Evolutionary conservation across 2,797 vertebrate species (phyloP), one percentile per base, ranked within the genome.

Genomic region (Hemitrygon akajei): DNA sequence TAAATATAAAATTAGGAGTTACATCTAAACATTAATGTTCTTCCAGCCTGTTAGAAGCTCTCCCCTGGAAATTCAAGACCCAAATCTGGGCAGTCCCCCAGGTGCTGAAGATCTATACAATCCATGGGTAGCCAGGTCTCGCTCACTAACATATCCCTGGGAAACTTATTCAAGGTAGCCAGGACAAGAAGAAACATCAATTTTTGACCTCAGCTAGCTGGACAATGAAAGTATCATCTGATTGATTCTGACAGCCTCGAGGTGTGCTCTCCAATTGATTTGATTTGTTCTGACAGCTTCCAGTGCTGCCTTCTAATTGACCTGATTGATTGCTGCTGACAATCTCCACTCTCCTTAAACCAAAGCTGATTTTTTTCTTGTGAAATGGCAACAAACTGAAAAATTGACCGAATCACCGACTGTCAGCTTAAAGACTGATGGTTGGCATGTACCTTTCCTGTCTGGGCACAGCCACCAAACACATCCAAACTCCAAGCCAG

Each of bases 301-400:
- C 0, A 89, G n/a, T 22, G 86, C 7, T 11, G 25, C 47, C 47
- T 58, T 58, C 81, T 66, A 34, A 89, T 66, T 34, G n/a, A 89
- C 63, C 86, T 66, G 86, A 89, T 89, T 89, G 60, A 89, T 66
- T 20, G 30, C n/a, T 89, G 30, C 86, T 34, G 86, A 89, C 58
- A 89, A 89, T 30, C 30, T 34, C 58, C 0, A 30, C 18, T 66
- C 16, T 63, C 58, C 30, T 27, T 63, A 34, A 63, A 87, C 63
- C 22, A 58, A 34, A 89, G 30, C 60, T 20, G n/a, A 89, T 89
- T 34, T 66, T n/a, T 47, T 89, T 66, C 34, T 89, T 34, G 60
- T 66, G 86, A 34, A 66, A 89, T 20, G 60, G 22, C 56, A 20
- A 7, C 27, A 86, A 25, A 47, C 82, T 86, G 82, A 86, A 10